phyloP scores from a whole-genome alignment of 1,140 invertebrate species.

The Megalonaias nervosa region DNA sequence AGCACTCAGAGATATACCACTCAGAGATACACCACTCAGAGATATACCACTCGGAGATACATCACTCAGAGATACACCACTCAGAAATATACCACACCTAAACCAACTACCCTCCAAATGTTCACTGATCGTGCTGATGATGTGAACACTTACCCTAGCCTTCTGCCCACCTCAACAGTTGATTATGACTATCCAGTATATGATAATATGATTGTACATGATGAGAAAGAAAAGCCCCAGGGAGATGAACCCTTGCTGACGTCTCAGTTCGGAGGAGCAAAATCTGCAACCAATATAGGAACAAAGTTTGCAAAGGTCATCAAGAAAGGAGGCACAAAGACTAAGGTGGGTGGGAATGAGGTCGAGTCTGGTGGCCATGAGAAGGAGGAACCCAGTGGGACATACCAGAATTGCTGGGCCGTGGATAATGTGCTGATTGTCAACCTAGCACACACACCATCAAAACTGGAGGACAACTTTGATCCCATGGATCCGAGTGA shows the following conservation, averaged over 20 bases:
- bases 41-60: neutral
- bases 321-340: slow-evolving; percentile 5
- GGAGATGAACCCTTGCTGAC: neutral
- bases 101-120: neutral
- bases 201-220: neutral
- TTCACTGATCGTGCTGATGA: no score
- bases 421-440: slow-evolving; percentile 70
- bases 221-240: slow-evolving; percentile 2
- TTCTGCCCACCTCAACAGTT: no score
- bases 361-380: neutral
- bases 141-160: no score
- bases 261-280: no score
- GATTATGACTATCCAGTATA: no score
- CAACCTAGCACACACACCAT: slow-evolving; percentile 64
- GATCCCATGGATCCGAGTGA: slow-evolving; percentile 69
- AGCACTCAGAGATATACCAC: neutral
- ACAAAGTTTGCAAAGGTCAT: neutral
- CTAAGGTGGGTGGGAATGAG: neutral
- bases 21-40: neutral
- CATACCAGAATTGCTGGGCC: slow-evolving; percentile 66
- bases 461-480: slow-evolving; percentile 66
- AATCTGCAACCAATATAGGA: slow-evolving; percentile 1
- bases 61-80: neutral
- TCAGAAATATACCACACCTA: neutral
- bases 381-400: slow-evolving; percentile 18